Conservation (phyloP, 2,113 vertebrate genomes). For the Megaceryle torquata region DNA sequence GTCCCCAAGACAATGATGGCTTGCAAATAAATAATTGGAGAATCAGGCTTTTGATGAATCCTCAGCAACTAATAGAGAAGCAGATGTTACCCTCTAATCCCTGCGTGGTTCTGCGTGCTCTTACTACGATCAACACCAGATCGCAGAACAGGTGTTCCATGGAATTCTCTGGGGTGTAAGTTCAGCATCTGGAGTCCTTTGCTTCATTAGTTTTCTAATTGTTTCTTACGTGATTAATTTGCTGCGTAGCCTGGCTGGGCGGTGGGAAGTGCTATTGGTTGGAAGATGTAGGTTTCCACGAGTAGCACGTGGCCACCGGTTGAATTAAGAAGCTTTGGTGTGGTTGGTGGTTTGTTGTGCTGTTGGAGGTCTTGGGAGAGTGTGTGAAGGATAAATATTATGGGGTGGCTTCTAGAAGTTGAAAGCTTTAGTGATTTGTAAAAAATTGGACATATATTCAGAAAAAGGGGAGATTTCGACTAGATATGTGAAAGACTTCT, state of each 20-base stretch:
- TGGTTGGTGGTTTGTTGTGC: neutral
- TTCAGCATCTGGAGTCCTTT: neutral
- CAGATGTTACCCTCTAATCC: neutral
- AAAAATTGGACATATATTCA: neutral
- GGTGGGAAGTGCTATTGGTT: neutral
- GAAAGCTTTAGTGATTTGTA: neutral
- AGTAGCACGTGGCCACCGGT: fast-evolving
- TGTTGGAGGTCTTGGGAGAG: neutral
- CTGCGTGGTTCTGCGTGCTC: no score
- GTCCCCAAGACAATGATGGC: neutral
- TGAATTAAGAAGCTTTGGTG: no score
- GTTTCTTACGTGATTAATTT: neutral
- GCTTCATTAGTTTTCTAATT: neutral
- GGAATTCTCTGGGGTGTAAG: neutral
- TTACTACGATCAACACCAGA: no score
- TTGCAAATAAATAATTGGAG: neutral
- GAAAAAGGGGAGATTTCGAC: no score
- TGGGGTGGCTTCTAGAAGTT: neutral
- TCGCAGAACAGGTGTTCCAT: neutral
- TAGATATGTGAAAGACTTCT: no score
- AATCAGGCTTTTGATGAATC: neutral
- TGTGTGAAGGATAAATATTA: neutral
- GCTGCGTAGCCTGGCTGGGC: neutral
- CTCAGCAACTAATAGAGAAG: neutral
- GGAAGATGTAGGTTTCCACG: neutral